These are phyloP conservation scores for Vanessa cardui DNA, from an alignment of 2,888 invertebrate species.

Conservation along the genomic window DNA sequence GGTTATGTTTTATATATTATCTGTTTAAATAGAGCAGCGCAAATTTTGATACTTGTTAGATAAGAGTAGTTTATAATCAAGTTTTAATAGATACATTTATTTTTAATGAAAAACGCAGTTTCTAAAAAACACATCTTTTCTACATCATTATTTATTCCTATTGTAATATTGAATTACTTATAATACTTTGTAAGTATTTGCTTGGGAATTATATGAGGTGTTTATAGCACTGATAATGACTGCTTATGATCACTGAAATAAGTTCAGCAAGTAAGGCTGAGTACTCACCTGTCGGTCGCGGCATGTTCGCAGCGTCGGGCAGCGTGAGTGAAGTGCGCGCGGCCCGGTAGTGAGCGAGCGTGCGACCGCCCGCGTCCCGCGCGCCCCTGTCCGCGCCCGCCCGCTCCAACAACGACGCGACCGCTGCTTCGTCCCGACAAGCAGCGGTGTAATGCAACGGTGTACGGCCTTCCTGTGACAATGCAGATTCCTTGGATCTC, in stretches of 20 bases:
- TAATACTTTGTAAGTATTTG: no score
- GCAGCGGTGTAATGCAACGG: conserved; percentile 94
- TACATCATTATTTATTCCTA: no score
- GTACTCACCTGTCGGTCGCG: conserved; percentile 63
- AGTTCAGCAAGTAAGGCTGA: conserved; percentile 19
- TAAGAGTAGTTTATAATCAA: no score
- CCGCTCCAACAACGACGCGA: conserved; percentile 89
- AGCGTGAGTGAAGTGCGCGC: conserved; percentile 67
- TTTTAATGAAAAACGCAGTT: no score
- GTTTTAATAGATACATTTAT: no score
- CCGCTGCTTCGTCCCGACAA: conserved; percentile 87
- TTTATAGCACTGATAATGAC: no score
- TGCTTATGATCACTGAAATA: neutral
- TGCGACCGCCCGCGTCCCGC: conserved; percentile 86
- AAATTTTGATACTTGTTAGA: no score
- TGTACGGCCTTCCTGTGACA: conserved; percentile 79
- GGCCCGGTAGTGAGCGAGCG: conserved; percentile 73
- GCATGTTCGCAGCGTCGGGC: conserved; percentile 60
- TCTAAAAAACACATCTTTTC: no score
- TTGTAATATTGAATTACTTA: no score
- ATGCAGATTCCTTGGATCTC: neutral
- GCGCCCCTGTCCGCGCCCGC: conserved; percentile 92
- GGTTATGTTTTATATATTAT: no score
- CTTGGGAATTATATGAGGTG: no score
- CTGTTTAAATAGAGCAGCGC: no score